Evolutionary conservation across 2,797 vertebrate species (phyloP), one percentile per base, ranked within the genome.

Genomic region (Scyliorhinus canicula): DNA sequence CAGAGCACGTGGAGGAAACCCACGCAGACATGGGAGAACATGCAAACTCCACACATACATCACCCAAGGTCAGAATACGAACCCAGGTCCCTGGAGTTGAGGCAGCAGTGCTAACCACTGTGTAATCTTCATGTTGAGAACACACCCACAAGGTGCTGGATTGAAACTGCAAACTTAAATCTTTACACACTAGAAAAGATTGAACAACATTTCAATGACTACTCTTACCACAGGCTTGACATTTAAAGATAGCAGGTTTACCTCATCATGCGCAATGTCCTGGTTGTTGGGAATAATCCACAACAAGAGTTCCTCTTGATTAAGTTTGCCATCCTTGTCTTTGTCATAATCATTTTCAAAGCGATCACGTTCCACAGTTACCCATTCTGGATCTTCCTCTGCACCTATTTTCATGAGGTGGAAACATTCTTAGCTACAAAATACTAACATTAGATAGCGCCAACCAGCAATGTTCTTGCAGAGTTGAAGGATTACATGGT

Each of bases 241-340:
- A 93, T 93, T 93, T 50, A 65, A 88, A 57, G 7, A 21, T 9
- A 74, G 47, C 16, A 50, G 47, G 4, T 97, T 69, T 95, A 99
- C 99, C 98, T 99, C 99, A 95, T 99, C 98, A 95, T 98, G 98
- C 28, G 99, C 99, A 93, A 99, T 98, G 0, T 98, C 98, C 82
- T 98, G 98, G 95, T 99, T 99, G 94, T 99, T 99, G 0, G 99
- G 99, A 0, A 99, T 98, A 2, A 99, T 98, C 99, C 99, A 99
- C 71, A 98, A 98, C 3, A 99, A 96, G 95, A 99, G 98, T 96
- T 99, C 99, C 1, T 98, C 98, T 84, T 97, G 96, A 96, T 98
- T 96, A 50, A 99, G 97, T 95, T 96, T 98, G 19, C 98, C 98
- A 21, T 99, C 98, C 0, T 97, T 96, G 95, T 99, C 98, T 96